Evolutionary conservation across 2,888 invertebrate genomes (phyloP), one percentile per base, ranked within the genome.

Genomic region (Cloeon dipterum): DNA sequence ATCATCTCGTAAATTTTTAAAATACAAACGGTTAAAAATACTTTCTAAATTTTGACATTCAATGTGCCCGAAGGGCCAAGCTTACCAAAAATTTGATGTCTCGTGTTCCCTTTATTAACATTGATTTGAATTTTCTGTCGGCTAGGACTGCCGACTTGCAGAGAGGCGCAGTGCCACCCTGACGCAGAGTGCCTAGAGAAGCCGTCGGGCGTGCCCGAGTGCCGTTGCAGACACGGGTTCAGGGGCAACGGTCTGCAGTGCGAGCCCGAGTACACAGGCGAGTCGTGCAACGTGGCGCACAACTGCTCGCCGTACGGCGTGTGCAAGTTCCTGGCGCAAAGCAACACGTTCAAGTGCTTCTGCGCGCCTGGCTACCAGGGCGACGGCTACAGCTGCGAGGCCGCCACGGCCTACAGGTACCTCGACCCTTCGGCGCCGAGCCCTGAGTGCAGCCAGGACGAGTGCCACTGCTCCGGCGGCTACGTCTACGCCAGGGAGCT

Each of bases 391-490:
- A 45, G 47, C 32, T 60, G 54, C 35, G 34, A 26, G 1, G 39
- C 40, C 8, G 26, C 34, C 2, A 29, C 39, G 8, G 23, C 20
- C 3, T 21, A 41, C 42, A 32, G 43, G 38, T n/a, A 42, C 43
- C 41, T 20, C 44, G 45, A 33, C 32, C 43, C 37, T 26, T 38
- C 11, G 55, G 5, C 66, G 65, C 46, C 53, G 46, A 16, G 67
- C 65, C 48, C 58, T 59, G 38, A 58, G 33, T 67, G 68, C 47
- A 42, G 57, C 3, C 41, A 54, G 3, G 59, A 53, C 19, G 47
- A 54, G 39, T 76, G 76, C 49, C 65, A 63, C 57, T 76, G 77
- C 52, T 61, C 63, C 4, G 44, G 47, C 20, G 68, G 66, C 13
- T 72, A 61, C 53, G 50, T 53, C n/a, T 59, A 58, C 19, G 56